Percentiles rank a stretch among this genome's conserved stretches.
phyloP scores from a whole-genome alignment of 2,797 vertebrate species.

The Pipistrellus nathusii region DNA sequence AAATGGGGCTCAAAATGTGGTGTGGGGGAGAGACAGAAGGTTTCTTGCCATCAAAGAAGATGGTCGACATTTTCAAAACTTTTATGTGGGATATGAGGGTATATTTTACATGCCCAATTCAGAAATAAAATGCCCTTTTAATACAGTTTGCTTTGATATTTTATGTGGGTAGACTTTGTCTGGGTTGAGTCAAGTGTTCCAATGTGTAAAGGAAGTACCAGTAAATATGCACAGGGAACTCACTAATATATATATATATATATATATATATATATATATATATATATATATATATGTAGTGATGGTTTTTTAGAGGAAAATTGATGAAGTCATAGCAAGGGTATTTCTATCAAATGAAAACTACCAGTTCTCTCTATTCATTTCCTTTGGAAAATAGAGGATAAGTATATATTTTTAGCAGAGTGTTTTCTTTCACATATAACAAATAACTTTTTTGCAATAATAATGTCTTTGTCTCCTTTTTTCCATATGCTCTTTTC shows the following conservation, averaged over 20 bases:
- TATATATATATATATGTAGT: not conserved
- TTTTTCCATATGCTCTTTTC: constrained; percentile 51
- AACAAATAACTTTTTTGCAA: not conserved
- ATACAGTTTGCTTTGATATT: constrained; percentile 63
- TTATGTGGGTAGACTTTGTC: constrained; percentile 71
- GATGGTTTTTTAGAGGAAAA: constrained; percentile 54
- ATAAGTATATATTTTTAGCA: constrained; percentile 69
- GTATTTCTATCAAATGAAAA: constrained; percentile 63
- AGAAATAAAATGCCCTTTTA: constrained; percentile 75
- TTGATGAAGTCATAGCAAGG: constrained; percentile 60
- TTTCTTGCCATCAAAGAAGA: constrained; percentile 70
- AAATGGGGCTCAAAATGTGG: constrained; percentile 69
- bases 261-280: rapidly evolving
- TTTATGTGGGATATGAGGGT: constrained; percentile 62
- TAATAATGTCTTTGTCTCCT: constrained; percentile 44
- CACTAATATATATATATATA: not conserved
- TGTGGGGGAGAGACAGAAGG: constrained; percentile 14
- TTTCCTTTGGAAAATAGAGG: constrained; percentile 62
- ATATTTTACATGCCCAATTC: constrained; percentile 72
- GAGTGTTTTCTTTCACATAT: constrained; percentile 60
- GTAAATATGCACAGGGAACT: constrained; percentile 55
- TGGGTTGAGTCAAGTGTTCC: constrained; percentile 71
- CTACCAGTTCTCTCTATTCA: constrained; percentile 59
- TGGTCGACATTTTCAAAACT: constrained; percentile 69
- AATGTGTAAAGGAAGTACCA: constrained; percentile 72